phyloP scores from a whole-genome alignment of 2,888 invertebrate species.

The Mechanitis messenoides region DNA sequence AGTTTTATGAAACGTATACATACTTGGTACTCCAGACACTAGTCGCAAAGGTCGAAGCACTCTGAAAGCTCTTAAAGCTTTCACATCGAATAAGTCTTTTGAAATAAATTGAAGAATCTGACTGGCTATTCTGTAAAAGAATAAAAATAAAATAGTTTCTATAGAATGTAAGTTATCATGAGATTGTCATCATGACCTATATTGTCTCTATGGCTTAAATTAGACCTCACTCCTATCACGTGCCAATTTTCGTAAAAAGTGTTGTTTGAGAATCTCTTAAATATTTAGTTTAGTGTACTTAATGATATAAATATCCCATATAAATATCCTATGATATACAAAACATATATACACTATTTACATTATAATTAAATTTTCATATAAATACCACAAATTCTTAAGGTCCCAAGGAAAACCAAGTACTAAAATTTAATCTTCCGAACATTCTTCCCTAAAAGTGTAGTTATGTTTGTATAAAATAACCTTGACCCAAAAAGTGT shows the following conservation, averaged over 20 bases:
- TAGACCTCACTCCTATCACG: not conserved
- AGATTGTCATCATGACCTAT: not conserved
- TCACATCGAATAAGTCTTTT: slow-evolving; percentile 97
- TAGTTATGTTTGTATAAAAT: not conserved
- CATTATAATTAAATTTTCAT: too few species aligned
- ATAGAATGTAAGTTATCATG: too few species aligned
- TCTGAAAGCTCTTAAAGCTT: slow-evolving; percentile 98
- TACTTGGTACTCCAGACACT: slow-evolving; percentile 99
- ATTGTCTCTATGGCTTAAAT: not conserved
- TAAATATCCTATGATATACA: not conserved
- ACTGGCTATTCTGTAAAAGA: slow-evolving; percentile 86
- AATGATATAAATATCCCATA: not conserved
- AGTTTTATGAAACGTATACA: slow-evolving; percentile 59
- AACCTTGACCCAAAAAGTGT: slow-evolving; percentile 3
- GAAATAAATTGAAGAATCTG: slow-evolving; percentile 86
- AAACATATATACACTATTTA: too few species aligned
- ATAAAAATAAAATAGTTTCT: not conserved
- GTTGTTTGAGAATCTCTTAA: slow-evolving; percentile 6
- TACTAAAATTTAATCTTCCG: not conserved
- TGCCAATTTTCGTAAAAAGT: slow-evolving; percentile 8
- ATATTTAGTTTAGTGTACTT: not conserved
- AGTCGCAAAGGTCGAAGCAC: slow-evolving; percentile 97
- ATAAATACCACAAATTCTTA: too few species aligned
- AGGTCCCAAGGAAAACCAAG: too few species aligned
- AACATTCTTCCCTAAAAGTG: not conserved